Percentiles rank a stretch among this genome's conserved stretches.
phyloP scores from a whole-genome alignment of 2,888 invertebrate genomes.

The Apotomis capreana region DNA sequence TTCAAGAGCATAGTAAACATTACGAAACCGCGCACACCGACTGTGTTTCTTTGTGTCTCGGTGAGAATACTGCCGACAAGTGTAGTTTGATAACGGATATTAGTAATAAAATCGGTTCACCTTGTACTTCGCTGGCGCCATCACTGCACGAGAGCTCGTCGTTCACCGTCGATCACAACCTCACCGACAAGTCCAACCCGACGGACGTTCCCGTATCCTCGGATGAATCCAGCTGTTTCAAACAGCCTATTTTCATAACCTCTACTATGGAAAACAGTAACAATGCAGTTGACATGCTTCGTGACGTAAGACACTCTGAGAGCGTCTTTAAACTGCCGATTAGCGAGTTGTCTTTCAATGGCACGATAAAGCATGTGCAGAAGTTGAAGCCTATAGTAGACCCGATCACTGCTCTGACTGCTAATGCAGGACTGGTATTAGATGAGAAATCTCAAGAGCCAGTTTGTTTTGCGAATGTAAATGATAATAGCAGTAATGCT shows the following conservation, averaged over 20 bases:
- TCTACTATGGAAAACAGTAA: constrained; percentile 82
- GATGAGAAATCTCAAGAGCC: constrained; percentile 56
- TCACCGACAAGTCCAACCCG: constrained; percentile 68
- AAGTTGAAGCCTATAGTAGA: constrained; percentile 77
- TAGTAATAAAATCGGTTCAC: constrained; percentile 62
- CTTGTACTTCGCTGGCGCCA: constrained; percentile 59
- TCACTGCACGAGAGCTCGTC: constrained; percentile 66
- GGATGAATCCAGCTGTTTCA: constrained; percentile 65
- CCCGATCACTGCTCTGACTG: constrained; percentile 70
- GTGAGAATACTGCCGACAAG: constrained; percentile 58
- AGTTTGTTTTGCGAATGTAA: constrained; percentile 46
- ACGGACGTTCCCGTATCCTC: constrained; percentile 66
- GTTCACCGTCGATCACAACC: constrained; percentile 63
- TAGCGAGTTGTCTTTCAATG: constrained; percentile 77
- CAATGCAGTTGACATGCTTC: constrained; percentile 78
- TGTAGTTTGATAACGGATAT: constrained; percentile 59
- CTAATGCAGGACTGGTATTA: constrained; percentile 55
- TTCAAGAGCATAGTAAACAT: constrained; percentile 58
- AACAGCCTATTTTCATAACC: constrained; percentile 73
- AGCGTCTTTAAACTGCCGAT: constrained; percentile 77
- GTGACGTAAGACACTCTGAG: constrained; percentile 64
- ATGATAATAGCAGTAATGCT: constrained; percentile 46
- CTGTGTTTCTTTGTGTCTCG: constrained; percentile 54
- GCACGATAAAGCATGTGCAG: constrained; percentile 77
- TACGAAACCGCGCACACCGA: constrained; percentile 56